Evolutionary conservation across 2,888 invertebrate species (phyloP), one percentile per base, ranked within the genome.

Genomic region (Panzeria rudis): DNA sequence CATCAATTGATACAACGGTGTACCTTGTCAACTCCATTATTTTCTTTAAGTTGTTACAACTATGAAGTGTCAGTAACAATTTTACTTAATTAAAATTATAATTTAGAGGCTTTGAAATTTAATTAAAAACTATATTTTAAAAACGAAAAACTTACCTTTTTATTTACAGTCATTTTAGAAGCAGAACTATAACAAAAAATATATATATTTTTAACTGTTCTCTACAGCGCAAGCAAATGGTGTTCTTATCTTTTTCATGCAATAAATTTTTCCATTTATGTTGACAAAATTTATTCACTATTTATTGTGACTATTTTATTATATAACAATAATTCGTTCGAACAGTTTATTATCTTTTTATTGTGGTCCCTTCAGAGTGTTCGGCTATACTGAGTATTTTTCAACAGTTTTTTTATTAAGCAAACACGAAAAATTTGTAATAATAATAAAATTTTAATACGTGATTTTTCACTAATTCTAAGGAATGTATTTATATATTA

Each of bases 21-120:
- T n/a, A n/a, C n/a, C n/a, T n/a, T n/a, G n/a, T n/a, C n/a, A n/a
- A n/a, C n/a, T n/a, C n/a, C n/a, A n/a, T n/a, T n/a, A n/a, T 23
- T 52, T 50, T 32, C n/a, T 29, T 20, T n/a, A n/a, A n/a, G n/a
- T n/a, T 9, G 13, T 23, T 25, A 32, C 7, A 62, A 3, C 23
- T 59, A 41, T 15, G 13, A 78, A 29, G 20, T 17, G 52, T 35
- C 44, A 47, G 41, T 44, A 61, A 61, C 15, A 64, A 47, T 35
- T 59, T 59, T 66, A 68, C 38, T 73, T 62, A 54, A 62, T 66
- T 47, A 5, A 62, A 11, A 15, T 47, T 72, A 15, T 54, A 35
- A 29, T 56, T 64, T 8, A 64, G 73, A 80, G 56, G 56, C 66
- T 66, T 66, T 32, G 25, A 47, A 47, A n/a, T 47, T 56, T 59